A percentile compares a stretch with the other conserved stretches of the same genome.
Evolutionary conservation across 2,113 vertebrate species (phyloP).

Genomic region (Hippocampus zosterae): DNA sequence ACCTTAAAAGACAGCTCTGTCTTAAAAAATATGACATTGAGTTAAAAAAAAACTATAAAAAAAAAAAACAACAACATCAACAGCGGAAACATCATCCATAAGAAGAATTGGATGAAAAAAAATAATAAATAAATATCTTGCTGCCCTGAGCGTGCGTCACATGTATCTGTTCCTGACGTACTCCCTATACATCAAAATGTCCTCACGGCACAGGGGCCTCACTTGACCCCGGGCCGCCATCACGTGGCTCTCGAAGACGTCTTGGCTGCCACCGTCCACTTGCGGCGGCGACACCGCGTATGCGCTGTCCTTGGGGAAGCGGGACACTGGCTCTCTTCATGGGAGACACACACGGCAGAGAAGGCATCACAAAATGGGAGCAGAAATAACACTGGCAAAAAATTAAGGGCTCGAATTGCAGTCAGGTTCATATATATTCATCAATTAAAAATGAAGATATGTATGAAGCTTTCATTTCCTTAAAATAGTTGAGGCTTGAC

Average conservation of each 20-base stretch:
- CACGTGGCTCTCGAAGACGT: slow-evolving; percentile 85
- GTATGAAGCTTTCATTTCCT: no score
- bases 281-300: slow-evolving; percentile 79
- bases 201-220: slow-evolving; percentile 79
- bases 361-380: no score
- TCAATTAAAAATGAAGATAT: no score
- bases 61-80: not conserved
- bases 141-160: slow-evolving; percentile 48
- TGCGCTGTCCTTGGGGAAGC: slow-evolving; percentile 84
- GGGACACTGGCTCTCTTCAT: slow-evolving; percentile 80
- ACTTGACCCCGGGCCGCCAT: slow-evolving; percentile 78
- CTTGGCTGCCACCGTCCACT: slow-evolving; percentile 76
- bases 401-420: no score
- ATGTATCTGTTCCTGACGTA: slow-evolving; percentile 91
- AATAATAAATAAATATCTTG: not conserved
- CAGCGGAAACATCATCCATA: not conserved
- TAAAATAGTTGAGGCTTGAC: no score
- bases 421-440: no score
- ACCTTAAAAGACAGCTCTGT: not conserved
- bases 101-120: not conserved
- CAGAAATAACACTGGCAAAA: no score
- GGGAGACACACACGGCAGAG: not conserved
- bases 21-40: not conserved
- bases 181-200: slow-evolving; percentile 84
- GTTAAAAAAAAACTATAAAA: not conserved